Evolutionary conservation across 2,888 invertebrate genomes (phyloP).

Genomic region (Fissipunctia ypsillon): DNA sequence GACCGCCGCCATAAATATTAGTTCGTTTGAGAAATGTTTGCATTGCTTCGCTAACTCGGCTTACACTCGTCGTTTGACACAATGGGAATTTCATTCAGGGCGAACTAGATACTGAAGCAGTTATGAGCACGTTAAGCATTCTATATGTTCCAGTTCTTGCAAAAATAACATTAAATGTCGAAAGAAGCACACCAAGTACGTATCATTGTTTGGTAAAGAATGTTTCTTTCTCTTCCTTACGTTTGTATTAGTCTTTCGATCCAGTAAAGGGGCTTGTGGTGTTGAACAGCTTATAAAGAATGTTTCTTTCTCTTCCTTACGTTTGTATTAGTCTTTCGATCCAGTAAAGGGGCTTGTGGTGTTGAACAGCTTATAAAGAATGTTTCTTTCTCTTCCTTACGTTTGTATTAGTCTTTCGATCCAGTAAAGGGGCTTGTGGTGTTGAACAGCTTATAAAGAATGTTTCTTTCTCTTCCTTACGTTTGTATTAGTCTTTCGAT

Average conservation of each 20-base stretch:
- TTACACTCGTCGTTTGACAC: background rate
- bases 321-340: too few relatives aligned
- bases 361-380: background rate
- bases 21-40: conserved; percentile 7
- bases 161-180: background rate
- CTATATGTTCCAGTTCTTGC: background rate
- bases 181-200: background rate
- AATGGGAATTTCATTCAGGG: background rate
- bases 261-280: background rate
- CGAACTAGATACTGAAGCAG: background rate
- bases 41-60: background rate
- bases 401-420: too few relatives aligned
- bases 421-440: background rate
- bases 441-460: background rate
- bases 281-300: background rate
- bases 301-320: too few relatives aligned
- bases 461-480: too few relatives aligned
- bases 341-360: background rate
- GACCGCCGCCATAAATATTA: conserved; percentile 27
- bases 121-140: background rate
- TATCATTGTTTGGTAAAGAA: background rate
- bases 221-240: background rate
- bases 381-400: too few relatives aligned
- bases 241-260: background rate
- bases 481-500: too few relatives aligned